These are phyloP conservation scores for Nasua narica DNA, from an alignment of 2,797 vertebrate genomes.

Conservation along the genomic window DNA sequence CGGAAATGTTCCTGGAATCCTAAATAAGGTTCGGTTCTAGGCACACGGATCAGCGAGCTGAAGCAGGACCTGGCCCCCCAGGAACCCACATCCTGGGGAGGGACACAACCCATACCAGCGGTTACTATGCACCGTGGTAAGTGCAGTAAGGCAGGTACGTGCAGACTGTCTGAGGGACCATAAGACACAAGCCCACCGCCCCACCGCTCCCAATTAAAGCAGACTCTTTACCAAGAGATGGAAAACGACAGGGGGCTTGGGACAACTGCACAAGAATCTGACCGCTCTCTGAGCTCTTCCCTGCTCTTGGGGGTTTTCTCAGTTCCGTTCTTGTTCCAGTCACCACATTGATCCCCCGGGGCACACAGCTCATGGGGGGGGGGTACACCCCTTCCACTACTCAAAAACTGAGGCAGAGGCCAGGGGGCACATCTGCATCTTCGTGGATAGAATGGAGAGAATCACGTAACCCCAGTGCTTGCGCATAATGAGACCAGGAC, in stretches of 20 bases:
- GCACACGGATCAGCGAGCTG: background rate
- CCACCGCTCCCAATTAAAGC: background rate
- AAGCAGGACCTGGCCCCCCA: background rate
- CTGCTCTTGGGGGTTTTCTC: background rate
- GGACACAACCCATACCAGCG: background rate
- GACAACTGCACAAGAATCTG: background rate
- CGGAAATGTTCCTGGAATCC: background rate
- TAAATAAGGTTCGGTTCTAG: background rate
- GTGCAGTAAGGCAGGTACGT: accelerated
- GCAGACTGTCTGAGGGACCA: accelerated
- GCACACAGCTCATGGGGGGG: too few species aligned
- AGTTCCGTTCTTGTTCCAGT: background rate
- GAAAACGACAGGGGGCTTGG: background rate
- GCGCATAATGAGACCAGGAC: background rate
- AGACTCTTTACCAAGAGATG: background rate
- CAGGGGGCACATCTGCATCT: background rate
- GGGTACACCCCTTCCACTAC: background rate
- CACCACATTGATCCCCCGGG: accelerated
- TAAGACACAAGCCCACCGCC: background rate
- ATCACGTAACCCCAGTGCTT: background rate
- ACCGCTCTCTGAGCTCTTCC: background rate
- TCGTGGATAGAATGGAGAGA: background rate
- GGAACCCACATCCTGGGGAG: background rate
- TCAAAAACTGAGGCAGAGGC: background rate
- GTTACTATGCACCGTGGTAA: accelerated